phyloP scores from a whole-genome alignment of 1,140 invertebrate genomes.

The roundworm (Caenorhabditis elegans) region DNA sequence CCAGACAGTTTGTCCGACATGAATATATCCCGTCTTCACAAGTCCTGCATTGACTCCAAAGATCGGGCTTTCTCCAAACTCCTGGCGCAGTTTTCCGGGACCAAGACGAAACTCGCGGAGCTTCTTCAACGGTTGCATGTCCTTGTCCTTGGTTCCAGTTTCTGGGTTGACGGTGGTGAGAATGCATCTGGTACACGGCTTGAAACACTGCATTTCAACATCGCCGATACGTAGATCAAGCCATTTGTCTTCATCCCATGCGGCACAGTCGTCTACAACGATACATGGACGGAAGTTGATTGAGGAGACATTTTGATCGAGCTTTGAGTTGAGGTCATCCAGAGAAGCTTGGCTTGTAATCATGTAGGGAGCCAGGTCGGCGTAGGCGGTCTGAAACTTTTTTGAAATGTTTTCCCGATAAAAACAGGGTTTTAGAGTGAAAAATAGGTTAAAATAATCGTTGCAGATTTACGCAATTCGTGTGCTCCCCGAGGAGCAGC shows the following conservation, averaged over 20 bases:
- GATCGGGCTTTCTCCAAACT: slow-evolving; percentile 42
- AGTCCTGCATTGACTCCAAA: slow-evolving; percentile 48
- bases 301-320: slow-evolving; percentile 43
- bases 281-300: slow-evolving; percentile 66
- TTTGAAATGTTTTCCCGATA: too few species aligned
- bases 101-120: slow-evolving; percentile 56
- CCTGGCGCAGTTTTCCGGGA: slow-evolving; percentile 42
- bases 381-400: slow-evolving; percentile 32
- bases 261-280: slow-evolving; percentile 57
- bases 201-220: slow-evolving; percentile 50
- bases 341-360: slow-evolving; percentile 43
- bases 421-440: too few species aligned
- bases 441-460: too few species aligned
- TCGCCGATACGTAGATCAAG: slow-evolving; percentile 56
- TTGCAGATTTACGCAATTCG: too few species aligned
- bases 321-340: slow-evolving; percentile 34
- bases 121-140: slow-evolving; percentile 62
- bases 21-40: slow-evolving; percentile 37
- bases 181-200: slow-evolving; percentile 60
- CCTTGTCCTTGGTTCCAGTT: slow-evolving; percentile 58
- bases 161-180: slow-evolving; percentile 63
- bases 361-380: slow-evolving; percentile 42
- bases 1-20: slow-evolving; percentile 43
- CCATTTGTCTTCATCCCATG: slow-evolving; percentile 65
- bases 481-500: too few species aligned